These are phyloP conservation scores for Garra rufa DNA, from an alignment of 2,113 vertebrate genomes.

Conservation along the genomic window DNA sequence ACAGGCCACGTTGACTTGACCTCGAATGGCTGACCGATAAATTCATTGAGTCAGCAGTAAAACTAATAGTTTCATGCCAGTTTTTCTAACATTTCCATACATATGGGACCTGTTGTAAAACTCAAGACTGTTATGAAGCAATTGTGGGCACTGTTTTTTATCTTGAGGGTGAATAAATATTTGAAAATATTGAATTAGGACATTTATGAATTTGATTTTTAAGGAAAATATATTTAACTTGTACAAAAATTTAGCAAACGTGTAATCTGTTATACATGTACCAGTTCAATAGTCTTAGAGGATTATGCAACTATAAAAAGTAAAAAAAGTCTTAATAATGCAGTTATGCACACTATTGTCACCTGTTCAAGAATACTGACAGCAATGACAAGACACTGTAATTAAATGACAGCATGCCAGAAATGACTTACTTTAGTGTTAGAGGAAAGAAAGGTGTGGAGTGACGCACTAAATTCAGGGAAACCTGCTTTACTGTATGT, in stretches of 20 bases:
- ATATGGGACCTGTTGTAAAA: slow-evolving; percentile 2
- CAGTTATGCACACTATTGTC: not conserved
- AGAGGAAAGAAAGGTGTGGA: not conserved
- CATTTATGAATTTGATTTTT: not conserved
- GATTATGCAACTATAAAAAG: not conserved
- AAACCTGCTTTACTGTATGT: not conserved
- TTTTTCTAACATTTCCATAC: slow-evolving; percentile 9
- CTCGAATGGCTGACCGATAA: slow-evolving; percentile 27
- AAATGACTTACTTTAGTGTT: not conserved
- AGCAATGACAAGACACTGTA: slow-evolving; percentile 4
- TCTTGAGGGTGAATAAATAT: not conserved
- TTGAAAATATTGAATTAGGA: not conserved
- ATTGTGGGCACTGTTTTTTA: not conserved
- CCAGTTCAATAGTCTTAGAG: not conserved
- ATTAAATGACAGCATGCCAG: not conserved
- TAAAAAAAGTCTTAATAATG: not conserved
- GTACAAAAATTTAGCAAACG: not conserved
- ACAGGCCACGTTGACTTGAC: slow-evolving; percentile 40
- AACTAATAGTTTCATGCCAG: not conserved
- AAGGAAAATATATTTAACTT: not conserved
- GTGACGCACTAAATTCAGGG: not conserved
- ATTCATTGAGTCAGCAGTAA: not conserved
- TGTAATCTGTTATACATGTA: not conserved
- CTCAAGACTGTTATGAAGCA: slow-evolving; percentile 14
- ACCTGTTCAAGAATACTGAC: not conserved